Evolutionary conservation across 2,888 invertebrate genomes (phyloP).

Genomic region (Cryptosula pallasiana): DNA sequence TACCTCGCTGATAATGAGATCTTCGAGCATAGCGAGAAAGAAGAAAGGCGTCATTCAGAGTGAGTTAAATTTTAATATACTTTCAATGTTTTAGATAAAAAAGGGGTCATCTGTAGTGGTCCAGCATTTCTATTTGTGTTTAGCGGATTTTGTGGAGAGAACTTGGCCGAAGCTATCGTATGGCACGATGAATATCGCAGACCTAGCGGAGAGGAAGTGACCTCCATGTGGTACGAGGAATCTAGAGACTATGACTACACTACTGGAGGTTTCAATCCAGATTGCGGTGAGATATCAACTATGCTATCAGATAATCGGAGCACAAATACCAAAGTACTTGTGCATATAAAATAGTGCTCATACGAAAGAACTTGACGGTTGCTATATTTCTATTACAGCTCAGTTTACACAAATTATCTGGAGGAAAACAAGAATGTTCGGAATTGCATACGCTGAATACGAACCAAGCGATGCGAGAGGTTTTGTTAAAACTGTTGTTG

Average conservation of each 20-base stretch:
- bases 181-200: constrained; percentile 22
- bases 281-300: constrained; percentile 13
- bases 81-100: too few relatives aligned
- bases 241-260: constrained; percentile 6
- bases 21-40: constrained; percentile 24
- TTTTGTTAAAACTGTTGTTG: constrained; percentile 22
- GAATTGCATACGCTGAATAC: constrained; percentile 23
- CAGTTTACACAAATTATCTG: constrained; percentile 23
- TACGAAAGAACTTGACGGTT: too few relatives aligned
- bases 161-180: constrained; percentile 13
- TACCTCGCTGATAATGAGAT: constrained; percentile 21
- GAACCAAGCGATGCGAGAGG: constrained; percentile 16
- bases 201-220: constrained; percentile 14
- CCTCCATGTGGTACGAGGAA: constrained; percentile 21
- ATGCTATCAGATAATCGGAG: neutral
- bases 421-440: constrained; percentile 1
- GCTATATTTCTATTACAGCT: constrained; percentile 3
- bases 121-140: too few relatives aligned
- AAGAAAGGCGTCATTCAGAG: constrained; percentile 21
- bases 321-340: neutral
- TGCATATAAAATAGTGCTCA: too few relatives aligned
- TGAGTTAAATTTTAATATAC: too few relatives aligned
- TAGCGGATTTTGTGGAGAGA: constrained; percentile 23
- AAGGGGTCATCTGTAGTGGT: too few relatives aligned
- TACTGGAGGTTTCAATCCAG: neutral